phyloP scores from a whole-genome alignment of 2,113 vertebrate species.

The Ornithorhynchus anatinus region DNA sequence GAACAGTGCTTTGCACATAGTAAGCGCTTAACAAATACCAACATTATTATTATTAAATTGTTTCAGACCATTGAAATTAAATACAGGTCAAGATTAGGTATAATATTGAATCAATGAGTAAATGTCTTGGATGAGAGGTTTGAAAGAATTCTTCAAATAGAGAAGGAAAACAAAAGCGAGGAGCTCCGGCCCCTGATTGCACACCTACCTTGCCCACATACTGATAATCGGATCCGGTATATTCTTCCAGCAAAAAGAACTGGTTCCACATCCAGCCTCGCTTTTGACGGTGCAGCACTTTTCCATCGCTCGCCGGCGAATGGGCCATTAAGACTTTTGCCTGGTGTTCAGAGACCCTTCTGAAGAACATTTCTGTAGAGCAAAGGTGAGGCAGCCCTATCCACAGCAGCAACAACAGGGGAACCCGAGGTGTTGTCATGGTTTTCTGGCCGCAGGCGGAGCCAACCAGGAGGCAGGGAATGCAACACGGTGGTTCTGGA shows the following conservation, averaged over 20 bases:
- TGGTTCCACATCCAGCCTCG: slow-evolving; percentile 87
- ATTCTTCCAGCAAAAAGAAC: slow-evolving; percentile 82
- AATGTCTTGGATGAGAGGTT: neutral
- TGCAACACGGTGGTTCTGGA: neutral
- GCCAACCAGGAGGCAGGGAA: neutral
- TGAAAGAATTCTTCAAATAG: neutral
- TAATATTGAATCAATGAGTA: neutral
- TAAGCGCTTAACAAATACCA: too few species aligned
- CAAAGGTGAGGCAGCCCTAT: slow-evolving; percentile 67
- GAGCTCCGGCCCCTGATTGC: neutral
- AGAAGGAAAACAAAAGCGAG: neutral
- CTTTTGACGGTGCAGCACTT: slow-evolving; percentile 77
- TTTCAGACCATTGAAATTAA: neutral
- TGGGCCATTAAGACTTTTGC: slow-evolving; percentile 53
- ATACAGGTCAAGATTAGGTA: neutral
- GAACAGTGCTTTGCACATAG: too few species aligned
- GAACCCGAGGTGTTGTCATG: slow-evolving; percentile 67
- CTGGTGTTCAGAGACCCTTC: slow-evolving; percentile 70
- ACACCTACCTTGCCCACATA: slow-evolving; percentile 81
- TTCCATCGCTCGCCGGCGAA: slow-evolving; percentile 66
- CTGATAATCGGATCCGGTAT: slow-evolving; percentile 81
- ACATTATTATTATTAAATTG: too few species aligned
- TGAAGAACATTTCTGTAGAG: slow-evolving; percentile 71
- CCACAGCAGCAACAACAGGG: slow-evolving; percentile 72
- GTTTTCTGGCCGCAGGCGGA: slow-evolving; percentile 66